A percentile compares a stretch with the other conserved stretches of the same genome.
These are phyloP conservation scores for Phodopus roborovskii DNA, from an alignment of 2,113 vertebrate genomes.

Conservation along the genomic window DNA sequence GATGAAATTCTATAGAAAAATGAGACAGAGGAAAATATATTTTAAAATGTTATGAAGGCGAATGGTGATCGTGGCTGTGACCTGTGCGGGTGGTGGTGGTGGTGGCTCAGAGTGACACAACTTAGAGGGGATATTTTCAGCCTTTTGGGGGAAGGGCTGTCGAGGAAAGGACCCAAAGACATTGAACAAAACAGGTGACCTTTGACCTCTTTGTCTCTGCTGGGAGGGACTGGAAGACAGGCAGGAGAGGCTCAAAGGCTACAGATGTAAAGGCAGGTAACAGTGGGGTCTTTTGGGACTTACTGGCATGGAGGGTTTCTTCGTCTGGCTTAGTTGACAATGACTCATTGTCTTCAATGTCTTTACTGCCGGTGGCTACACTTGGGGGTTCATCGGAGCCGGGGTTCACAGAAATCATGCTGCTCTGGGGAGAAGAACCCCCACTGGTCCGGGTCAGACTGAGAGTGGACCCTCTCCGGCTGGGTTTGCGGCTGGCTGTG, in stretches of 20 bases:
- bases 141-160: too few species aligned
- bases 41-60: not conserved
- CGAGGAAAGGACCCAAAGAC: not conserved
- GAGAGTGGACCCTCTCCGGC: not conserved
- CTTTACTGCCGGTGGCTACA: slow-evolving; percentile 52
- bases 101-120: not conserved
- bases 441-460: slow-evolving; percentile 78
- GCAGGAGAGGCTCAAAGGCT: not conserved
- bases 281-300: slow-evolving; percentile 60
- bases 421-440: slow-evolving; percentile 80
- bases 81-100: not conserved
- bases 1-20: not conserved
- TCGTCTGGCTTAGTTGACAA: slow-evolving; percentile 78
- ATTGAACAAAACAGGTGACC: not conserved
- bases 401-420: slow-evolving; percentile 77
- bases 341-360: slow-evolving; percentile 73
- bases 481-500: slow-evolving; percentile 66
- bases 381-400: slow-evolving; percentile 76
- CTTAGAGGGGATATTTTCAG: not conserved
- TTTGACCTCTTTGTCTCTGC: not conserved
- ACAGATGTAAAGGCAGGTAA: not conserved
- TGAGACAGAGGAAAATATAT: not conserved
- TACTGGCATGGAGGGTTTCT: slow-evolving; percentile 79
- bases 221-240: rapidly evolving
- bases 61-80: not conserved